Conservation (phyloP, 2,888 invertebrate genomes). For the Ochropacha duplaris region DNA sequence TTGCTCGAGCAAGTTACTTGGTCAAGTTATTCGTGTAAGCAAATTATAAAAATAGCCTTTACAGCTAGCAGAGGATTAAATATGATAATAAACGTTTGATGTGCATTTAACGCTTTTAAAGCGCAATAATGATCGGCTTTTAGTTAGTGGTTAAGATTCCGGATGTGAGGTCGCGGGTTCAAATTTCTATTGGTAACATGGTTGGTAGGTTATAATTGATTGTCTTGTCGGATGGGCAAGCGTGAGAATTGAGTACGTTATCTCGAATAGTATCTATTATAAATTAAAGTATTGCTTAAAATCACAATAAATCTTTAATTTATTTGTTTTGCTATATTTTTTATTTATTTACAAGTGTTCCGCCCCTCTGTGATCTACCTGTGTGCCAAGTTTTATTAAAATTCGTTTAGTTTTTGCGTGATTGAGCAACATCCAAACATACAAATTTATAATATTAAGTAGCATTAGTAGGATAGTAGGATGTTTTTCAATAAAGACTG, state of each 20-base stretch:
- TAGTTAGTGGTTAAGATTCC: constrained; percentile 14
- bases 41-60: neutral
- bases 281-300: neutral
- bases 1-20: too few relatives aligned
- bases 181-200: constrained; percentile 7
- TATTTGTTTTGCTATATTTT: neutral
- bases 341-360: too few relatives aligned
- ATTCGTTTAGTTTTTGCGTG: too few relatives aligned
- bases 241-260: neutral
- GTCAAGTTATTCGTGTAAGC: neutral
- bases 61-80: neutral
- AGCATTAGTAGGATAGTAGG: too few relatives aligned
- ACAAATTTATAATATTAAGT: too few relatives aligned
- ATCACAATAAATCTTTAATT: neutral
- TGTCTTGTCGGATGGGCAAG: constrained; percentile 1
- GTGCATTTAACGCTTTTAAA: constrained; percentile 9
- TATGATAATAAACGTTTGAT: constrained; percentile 14
- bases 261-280: neutral
- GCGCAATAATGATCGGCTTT: constrained; percentile 11
- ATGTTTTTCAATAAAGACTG: too few relatives aligned
- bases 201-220: constrained; percentile 7
- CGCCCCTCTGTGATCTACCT: too few relatives aligned
- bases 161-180: constrained; percentile 13
- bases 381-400: too few relatives aligned
- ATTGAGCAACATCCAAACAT: too few relatives aligned